Percentiles rank a stretch among this genome's conserved stretches.
These are phyloP conservation scores for Ferdinandea cuprea DNA, from an alignment of 2,888 invertebrate species.

Conservation along the genomic window DNA sequence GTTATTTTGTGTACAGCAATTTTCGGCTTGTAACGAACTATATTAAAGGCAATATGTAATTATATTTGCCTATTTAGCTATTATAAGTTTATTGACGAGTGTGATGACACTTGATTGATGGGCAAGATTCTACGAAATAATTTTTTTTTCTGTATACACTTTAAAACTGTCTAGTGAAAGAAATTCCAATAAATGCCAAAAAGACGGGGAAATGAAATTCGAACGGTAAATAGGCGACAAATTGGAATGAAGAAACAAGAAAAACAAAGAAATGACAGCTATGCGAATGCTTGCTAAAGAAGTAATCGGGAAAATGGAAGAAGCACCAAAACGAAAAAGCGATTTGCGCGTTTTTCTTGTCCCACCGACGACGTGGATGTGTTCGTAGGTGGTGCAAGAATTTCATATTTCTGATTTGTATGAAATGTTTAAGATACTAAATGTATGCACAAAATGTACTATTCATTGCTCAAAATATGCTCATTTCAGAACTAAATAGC, in stretches of 20 bases:
- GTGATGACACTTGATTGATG: constrained; percentile 27
- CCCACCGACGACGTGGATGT: constrained; percentile 10
- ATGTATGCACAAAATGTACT: no score
- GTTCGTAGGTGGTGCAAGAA: constrained; percentile 10
- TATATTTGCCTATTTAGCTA: constrained; percentile 24
- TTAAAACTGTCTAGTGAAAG: constrained; percentile 16
- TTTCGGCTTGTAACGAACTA: constrained; percentile 12
- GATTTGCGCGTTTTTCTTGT: constrained; percentile 35
- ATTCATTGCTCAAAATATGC: no score
- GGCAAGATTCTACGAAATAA: no score
- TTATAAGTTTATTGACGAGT: constrained; percentile 2
- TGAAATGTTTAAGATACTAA: no score
- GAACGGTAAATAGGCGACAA: constrained; percentile 30
- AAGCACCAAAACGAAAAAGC: constrained; percentile 1
- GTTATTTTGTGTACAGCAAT: constrained; percentile 15
- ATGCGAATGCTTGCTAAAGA: background rate
- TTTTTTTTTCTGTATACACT: constrained; percentile 55
- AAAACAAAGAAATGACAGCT: constrained; percentile 39
- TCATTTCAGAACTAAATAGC: no score
- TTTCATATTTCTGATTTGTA: no score
- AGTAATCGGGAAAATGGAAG: constrained; percentile 7
- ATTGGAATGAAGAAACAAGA: background rate
- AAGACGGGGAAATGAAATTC: constrained; percentile 13
- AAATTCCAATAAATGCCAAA: constrained; percentile 55
- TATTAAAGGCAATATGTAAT: background rate